Conservation (phyloP, 2,113 vertebrate genomes). For the Chamaetylas fuelleborni region DNA sequence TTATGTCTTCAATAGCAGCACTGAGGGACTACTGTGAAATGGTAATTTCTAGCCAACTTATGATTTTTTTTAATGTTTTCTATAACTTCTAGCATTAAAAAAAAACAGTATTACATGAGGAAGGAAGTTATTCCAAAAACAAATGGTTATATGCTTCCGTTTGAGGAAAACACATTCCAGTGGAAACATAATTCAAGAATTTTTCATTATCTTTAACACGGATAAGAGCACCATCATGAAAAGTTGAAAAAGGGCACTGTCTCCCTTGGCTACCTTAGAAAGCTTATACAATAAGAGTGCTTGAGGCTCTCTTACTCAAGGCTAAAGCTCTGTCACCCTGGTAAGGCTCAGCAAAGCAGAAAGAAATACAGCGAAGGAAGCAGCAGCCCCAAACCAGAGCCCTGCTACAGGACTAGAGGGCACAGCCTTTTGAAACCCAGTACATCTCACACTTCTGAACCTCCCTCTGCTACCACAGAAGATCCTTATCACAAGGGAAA, state of each 20-base stretch:
- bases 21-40: background rate
- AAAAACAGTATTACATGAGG: background rate
- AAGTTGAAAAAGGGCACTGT: background rate
- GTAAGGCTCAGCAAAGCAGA: background rate
- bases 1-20: background rate
- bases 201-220: conserved; percentile 9
- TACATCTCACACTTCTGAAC: background rate
- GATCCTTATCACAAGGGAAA: background rate
- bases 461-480: background rate
- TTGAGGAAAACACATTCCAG: background rate
- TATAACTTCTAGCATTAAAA: background rate
- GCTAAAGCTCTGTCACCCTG: background rate
- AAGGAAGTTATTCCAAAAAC: background rate
- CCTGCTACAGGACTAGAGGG: background rate
- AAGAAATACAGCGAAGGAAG: background rate
- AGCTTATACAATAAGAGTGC: background rate
- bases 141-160: background rate
- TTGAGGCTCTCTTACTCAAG: background rate
- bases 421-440: background rate
- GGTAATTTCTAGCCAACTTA: background rate
- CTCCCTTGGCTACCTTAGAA: background rate
- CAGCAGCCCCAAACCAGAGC: background rate
- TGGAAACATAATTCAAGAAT: background rate
- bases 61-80: background rate
- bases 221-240: background rate